These are phyloP conservation scores for Sarcophaga subvicina DNA, from an alignment of 2,888 invertebrate genomes.

Conservation along the genomic window DNA sequence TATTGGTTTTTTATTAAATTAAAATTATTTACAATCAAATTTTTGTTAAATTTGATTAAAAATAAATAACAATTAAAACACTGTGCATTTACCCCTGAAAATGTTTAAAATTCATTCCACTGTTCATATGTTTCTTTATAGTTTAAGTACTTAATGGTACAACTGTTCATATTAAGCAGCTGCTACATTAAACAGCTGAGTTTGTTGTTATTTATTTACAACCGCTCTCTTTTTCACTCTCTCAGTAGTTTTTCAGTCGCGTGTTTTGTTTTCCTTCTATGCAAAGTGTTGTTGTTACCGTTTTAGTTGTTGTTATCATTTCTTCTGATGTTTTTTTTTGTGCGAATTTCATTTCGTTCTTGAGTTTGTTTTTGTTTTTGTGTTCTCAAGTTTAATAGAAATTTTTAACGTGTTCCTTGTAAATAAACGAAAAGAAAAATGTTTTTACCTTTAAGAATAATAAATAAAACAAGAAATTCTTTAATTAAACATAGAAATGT, in stretches of 20 bases:
- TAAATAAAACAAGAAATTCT: constrained; percentile 58
- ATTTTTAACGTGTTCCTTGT: constrained; percentile 12
- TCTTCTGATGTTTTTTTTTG: constrained; percentile 24
- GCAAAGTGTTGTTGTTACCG: not conserved
- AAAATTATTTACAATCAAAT: too few relatives aligned
- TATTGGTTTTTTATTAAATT: too few relatives aligned
- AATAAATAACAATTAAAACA: too few relatives aligned
- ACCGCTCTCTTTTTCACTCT: not conserved
- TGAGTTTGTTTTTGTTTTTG: not conserved
- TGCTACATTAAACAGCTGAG: constrained; percentile 31
- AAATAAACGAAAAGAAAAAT: constrained; percentile 48
- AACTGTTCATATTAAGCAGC: constrained; percentile 30
- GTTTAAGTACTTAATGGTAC: not conserved
- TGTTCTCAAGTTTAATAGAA: not conserved
- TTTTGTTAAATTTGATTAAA: too few relatives aligned
- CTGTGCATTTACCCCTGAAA: too few relatives aligned
- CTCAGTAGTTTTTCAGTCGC: not conserved
- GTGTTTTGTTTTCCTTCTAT: constrained; percentile 35
- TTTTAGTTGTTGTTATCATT: constrained; percentile 1
- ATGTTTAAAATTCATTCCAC: not conserved
- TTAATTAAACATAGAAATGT: constrained; percentile 39
- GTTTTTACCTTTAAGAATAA: constrained; percentile 64
- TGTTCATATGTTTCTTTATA: not conserved
- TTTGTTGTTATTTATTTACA: constrained; percentile 27
- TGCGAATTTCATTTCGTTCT: constrained; percentile 5